A percentile compares a stretch with the other conserved stretches of the same genome.
phyloP scores from a whole-genome alignment of 2,797 vertebrate species.

The Antrozous pallidus region DNA sequence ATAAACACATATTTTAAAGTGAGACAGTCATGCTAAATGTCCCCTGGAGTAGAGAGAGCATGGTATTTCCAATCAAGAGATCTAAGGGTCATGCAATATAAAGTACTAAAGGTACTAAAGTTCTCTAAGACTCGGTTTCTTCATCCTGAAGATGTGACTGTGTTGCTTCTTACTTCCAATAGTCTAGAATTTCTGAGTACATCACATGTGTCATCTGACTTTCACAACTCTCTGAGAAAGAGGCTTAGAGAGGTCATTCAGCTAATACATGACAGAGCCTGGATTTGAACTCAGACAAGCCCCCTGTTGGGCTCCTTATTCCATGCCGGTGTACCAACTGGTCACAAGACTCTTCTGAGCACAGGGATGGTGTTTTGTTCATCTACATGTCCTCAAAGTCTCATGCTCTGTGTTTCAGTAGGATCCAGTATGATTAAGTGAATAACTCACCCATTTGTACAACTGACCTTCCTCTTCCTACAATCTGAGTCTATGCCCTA shows the following conservation, averaged over 20 bases:
- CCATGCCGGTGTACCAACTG: rapidly evolving
- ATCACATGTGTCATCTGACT: background rate
- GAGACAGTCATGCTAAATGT: background rate
- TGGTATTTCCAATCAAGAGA: background rate
- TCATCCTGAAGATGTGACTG: background rate
- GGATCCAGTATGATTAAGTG: background rate
- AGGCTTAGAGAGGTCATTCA: background rate
- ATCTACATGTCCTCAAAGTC: background rate
- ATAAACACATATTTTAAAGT: constrained; percentile 14
- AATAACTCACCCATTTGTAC: background rate
- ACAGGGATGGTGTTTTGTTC: background rate
- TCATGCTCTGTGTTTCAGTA: background rate
- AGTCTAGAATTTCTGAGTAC: background rate
- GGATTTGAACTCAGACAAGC: background rate
- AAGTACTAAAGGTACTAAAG: background rate
- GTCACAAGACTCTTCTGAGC: background rate
- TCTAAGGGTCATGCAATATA: background rate
- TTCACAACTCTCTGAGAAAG: background rate
- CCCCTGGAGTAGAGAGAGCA: background rate
- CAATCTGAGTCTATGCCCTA: background rate
- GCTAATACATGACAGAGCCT: background rate
- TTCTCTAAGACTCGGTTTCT: background rate
- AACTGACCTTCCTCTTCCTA: background rate
- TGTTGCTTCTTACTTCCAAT: background rate
- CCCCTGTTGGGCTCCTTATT: background rate